Evolutionary conservation across 2,797 vertebrate genomes (phyloP).

Genomic region (Zenarchopterus dispar): DNA sequence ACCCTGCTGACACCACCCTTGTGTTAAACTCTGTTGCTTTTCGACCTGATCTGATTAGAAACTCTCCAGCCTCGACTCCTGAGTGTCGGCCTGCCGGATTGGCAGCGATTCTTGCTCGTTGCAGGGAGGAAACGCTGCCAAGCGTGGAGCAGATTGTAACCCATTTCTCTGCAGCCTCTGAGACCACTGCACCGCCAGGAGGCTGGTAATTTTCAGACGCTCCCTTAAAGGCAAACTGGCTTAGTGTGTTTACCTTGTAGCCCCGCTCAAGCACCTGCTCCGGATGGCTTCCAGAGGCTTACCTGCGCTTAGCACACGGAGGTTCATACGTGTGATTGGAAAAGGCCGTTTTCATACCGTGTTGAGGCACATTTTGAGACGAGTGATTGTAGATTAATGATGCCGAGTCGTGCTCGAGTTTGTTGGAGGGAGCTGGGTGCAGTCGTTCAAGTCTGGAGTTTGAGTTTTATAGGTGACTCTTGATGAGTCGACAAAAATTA

Average conservation of each 20-base stretch:
- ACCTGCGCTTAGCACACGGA: slow-evolving; percentile 62
- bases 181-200: slow-evolving; percentile 19
- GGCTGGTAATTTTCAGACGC: slow-evolving; percentile 24
- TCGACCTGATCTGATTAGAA: neutral
- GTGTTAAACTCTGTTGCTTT: neutral
- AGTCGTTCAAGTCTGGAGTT: too few relatives aligned
- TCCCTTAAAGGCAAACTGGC: slow-evolving; percentile 50
- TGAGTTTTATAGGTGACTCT: too few relatives aligned
- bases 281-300: slow-evolving; percentile 52
- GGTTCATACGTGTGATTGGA: slow-evolving; percentile 55
- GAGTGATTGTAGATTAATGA: too few relatives aligned
- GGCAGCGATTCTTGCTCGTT: slow-evolving; percentile 4
- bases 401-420: too few relatives aligned
- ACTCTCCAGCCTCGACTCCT: too few relatives aligned
- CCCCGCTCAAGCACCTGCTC: slow-evolving; percentile 67
- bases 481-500: too few relatives aligned
- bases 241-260: slow-evolving; percentile 52
- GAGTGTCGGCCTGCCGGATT: neutral
- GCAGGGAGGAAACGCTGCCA: slow-evolving; percentile 23
- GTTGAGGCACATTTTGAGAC: neutral
- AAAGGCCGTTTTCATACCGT: slow-evolving; percentile 11
- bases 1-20: too few relatives aligned
- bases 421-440: too few relatives aligned
- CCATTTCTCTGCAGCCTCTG: slow-evolving; percentile 41
- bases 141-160: slow-evolving; percentile 60